Conservation (phyloP, 2,113 vertebrate species). For the Spizaetus ornatus region DNA sequence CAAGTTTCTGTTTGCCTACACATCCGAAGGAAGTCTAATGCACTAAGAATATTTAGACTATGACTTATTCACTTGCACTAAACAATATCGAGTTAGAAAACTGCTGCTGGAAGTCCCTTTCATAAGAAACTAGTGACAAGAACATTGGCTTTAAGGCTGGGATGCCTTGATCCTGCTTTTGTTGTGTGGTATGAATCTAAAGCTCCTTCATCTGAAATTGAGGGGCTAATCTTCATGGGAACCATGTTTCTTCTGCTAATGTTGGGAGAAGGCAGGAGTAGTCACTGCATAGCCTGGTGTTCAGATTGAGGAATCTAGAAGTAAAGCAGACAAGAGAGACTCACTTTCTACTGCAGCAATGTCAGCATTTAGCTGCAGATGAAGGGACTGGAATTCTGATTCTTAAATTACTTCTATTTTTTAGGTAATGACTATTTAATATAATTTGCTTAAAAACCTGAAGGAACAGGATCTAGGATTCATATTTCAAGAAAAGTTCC, state of each 20-base stretch:
- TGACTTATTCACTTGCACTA: not conserved
- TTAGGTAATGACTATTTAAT: not conserved
- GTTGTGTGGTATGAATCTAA: not conserved
- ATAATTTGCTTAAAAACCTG: not conserved
- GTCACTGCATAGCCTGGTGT: accelerated
- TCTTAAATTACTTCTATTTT: not conserved
- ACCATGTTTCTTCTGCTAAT: accelerated
- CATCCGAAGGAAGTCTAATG: not conserved
- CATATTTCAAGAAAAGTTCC: not conserved
- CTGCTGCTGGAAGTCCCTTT: not conserved
- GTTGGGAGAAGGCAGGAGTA: not conserved
- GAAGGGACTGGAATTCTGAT: not conserved
- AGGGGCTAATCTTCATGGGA: not conserved
- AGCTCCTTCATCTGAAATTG: not conserved
- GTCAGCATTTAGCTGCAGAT: not conserved
- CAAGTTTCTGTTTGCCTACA: not conserved
- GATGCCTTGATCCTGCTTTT: not conserved
- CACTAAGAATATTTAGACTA: not conserved
- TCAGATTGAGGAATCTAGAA: not conserved
- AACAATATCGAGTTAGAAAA: not conserved
- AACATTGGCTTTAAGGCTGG: accelerated
- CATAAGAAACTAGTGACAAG: not conserved
- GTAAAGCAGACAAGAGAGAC: not conserved
- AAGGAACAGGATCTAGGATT: not conserved
- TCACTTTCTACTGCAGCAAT: not conserved